These are phyloP conservation scores for Thumatha senex DNA, from an alignment of 2,888 invertebrate species.

Conservation along the genomic window DNA sequence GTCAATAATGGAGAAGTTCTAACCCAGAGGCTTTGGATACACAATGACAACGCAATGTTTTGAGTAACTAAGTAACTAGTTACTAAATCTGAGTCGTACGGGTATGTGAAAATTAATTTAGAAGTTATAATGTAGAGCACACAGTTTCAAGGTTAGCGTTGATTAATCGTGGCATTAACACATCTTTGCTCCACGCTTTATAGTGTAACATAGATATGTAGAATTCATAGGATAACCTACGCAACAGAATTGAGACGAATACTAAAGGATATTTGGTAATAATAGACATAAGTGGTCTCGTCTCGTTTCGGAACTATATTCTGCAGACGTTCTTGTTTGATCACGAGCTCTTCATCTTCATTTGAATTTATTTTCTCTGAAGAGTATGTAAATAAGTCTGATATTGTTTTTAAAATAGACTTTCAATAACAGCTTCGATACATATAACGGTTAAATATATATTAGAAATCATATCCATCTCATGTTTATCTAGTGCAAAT, in stretches of 20 bases:
- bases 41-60: constrained; percentile 3
- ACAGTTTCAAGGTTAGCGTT: constrained; percentile 58
- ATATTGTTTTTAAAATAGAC: constrained; percentile 35
- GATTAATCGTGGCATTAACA: constrained; percentile 63
- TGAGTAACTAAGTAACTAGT: constrained; percentile 25
- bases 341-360: too few species aligned
- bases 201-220: not conserved
- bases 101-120: constrained; percentile 52
- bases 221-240: constrained; percentile 26
- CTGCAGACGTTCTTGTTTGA: too few species aligned
- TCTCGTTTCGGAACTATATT: constrained; percentile 23
- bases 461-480: not conserved
- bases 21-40: not conserved
- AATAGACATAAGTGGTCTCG: constrained; percentile 45
- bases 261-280: constrained; percentile 40
- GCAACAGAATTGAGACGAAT: constrained; percentile 44
- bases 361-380: constrained; percentile 57
- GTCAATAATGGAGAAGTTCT: not conserved
- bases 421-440: constrained; percentile 20
- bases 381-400: constrained; percentile 50
- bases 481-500: constrained; percentile 1
- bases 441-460: constrained; percentile 9
- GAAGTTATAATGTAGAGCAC: constrained; percentile 54
- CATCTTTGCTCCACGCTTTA: constrained; percentile 30
- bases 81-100: constrained; percentile 35